Base-by-base conservation (phyloP, 2,797 vertebrate species). In the Hylomyscus alleni region DNA sequence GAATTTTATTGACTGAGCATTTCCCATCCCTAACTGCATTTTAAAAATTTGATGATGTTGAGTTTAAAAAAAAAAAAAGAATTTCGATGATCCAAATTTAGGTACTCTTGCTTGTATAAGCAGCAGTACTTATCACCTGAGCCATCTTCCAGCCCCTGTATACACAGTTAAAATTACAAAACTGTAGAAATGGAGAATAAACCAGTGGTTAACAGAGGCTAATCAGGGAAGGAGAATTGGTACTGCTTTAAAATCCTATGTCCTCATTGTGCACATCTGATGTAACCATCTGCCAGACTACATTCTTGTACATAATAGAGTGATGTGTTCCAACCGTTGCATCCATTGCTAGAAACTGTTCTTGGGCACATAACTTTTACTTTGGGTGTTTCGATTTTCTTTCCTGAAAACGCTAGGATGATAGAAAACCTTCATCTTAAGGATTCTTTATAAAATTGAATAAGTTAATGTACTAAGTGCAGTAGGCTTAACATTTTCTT, bases 301-400 rank as follows among this genome's bases (percentile, higher is more conserved):
- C 52, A 81, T 81, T 56, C 52, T 24, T 37, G 19, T 56, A 24
- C 20, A 34, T 56, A 13, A 75, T 37, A 44, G 19, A 75, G 72
- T 50, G 47, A 19, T 34, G 14, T 34, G 29, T 34, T 80, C 77
- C 47, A 44, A 40, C 58, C 1, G 14, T 26, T n/a, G 29, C 22
- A n/a, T 40, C 22, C 54, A 60, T 82, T 3, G 13, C 54, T 82
- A 82, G 40, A 19, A 65, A 65, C 60, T 84, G 82, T 62, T 20
- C 58, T 47, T 65, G 58, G 58, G 40, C 54, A 85, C 50, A 73
- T 19, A 44, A 40, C 14, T 75, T 10, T 60, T 40, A 50, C 37
- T 9, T 85, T 89, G 78, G 75, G 29, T 81, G 65, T n/a, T 44
- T 85, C 31, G 29, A 31, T 90, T 80, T 90, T 95, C 87, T 80